Conservation (phyloP, 2,797 vertebrate species). For the Squalus acanthias region DNA sequence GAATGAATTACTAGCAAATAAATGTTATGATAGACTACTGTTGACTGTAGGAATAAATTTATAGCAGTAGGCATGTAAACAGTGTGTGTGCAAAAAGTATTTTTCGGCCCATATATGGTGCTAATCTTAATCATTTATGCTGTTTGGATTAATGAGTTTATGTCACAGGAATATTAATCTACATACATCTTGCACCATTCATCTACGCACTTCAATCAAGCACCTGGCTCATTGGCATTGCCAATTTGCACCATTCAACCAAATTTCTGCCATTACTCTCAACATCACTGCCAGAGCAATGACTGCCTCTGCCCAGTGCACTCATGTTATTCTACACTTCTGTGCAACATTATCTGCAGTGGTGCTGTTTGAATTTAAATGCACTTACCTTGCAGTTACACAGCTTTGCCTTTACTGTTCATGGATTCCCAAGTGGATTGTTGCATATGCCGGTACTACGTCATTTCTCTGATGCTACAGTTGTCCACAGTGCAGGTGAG, state of each 20-base stretch:
- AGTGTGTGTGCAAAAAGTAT: not conserved
- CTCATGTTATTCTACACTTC: not conserved
- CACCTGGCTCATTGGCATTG: not conserved
- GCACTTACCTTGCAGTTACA: not conserved
- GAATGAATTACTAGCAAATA: not conserved
- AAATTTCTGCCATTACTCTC: not conserved
- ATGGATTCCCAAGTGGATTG: not conserved
- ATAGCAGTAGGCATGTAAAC: not conserved
- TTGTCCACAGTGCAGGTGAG: not conserved
- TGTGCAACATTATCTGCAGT: not conserved
- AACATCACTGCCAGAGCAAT: not conserved
- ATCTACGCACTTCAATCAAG: not conserved
- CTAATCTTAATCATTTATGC: not conserved
- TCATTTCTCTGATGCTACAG: not conserved
- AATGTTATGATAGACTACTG: not conserved
- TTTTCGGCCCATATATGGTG: not conserved
- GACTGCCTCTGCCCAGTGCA: not conserved
- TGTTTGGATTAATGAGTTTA: not conserved
- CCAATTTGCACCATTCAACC: not conserved
- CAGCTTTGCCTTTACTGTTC: not conserved
- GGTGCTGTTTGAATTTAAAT: slow-evolving; percentile 7
- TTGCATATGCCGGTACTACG: not conserved
- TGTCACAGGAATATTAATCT: not conserved
- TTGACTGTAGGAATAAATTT: not conserved
- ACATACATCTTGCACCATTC: not conserved